These are phyloP conservation scores for Ashinkailepas kermadecensis DNA, from an alignment of 2,888 invertebrate species.

Conservation along the genomic window DNA sequence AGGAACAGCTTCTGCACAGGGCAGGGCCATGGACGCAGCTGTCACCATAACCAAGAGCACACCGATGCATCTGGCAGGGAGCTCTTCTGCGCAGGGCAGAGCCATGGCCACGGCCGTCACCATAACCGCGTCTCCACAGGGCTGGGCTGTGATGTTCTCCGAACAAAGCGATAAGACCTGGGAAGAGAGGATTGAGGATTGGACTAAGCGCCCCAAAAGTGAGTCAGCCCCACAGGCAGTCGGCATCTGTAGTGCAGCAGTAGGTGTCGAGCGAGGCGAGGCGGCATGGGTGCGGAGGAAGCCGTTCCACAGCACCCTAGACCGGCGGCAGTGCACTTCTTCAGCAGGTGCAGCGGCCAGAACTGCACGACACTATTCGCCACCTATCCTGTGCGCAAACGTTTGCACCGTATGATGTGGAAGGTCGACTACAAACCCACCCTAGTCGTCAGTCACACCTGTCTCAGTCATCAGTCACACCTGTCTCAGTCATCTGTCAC, in stretches of 20 bases:
- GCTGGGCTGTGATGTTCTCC: slow-evolving; percentile 34
- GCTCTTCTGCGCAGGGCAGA: too few species aligned
- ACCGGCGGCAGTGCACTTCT: background rate
- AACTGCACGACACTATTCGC: background rate
- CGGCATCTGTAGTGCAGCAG: background rate
- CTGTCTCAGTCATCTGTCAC: too few species aligned
- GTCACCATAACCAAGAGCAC: too few species aligned
- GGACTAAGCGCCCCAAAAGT: slow-evolving; percentile 82
- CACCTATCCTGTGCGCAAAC: background rate
- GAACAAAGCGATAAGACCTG: slow-evolving; percentile 71
- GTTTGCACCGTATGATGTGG: too few species aligned
- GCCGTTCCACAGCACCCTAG: background rate
- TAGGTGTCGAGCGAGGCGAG: background rate
- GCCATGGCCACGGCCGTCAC: too few species aligned
- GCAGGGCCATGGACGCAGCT: too few species aligned
- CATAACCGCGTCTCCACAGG: slow-evolving; percentile 27
- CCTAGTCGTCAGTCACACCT: too few species aligned
- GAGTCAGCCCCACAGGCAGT: slow-evolving; percentile 48
- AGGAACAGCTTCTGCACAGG: too few species aligned
- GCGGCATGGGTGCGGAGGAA: background rate
- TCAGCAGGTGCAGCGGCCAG: background rate
- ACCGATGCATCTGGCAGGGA: too few species aligned
- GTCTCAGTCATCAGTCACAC: too few species aligned
- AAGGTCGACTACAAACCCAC: too few species aligned
- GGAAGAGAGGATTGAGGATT: slow-evolving; percentile 76